Evolutionary conservation across 2,113 vertebrate species (phyloP).

Genomic region (Macroglossus sobrinus): DNA sequence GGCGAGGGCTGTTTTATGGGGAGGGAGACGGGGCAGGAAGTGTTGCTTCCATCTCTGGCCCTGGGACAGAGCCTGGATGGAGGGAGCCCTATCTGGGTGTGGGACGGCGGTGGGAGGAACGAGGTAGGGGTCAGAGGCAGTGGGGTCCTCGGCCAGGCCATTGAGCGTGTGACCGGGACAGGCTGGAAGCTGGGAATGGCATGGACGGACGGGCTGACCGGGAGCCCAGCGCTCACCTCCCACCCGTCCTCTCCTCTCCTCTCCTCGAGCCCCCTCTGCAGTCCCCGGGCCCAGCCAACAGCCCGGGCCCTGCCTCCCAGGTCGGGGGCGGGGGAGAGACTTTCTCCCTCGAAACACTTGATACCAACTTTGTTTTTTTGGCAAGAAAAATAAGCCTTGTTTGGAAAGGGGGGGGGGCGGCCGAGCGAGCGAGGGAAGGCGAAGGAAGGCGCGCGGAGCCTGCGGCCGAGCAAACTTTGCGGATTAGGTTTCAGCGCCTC

Average conservation of each 20-base stretch:
- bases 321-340: conserved; percentile 42
- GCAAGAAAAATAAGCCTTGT: conserved; percentile 89
- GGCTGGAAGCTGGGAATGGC: neutral
- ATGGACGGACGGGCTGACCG: neutral
- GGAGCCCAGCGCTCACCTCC: conserved; percentile 48
- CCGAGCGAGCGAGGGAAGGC: conserved; percentile 34
- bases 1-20: conserved; percentile 74
- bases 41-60: conserved; percentile 80
- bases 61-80: conserved; percentile 49
- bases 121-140: neutral
- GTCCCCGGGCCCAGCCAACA: conserved; percentile 63
- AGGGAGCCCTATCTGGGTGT: neutral
- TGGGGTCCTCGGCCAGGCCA: neutral
- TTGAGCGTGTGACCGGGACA: neutral
- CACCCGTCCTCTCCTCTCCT: conserved; percentile 75
- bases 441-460: too few species aligned
- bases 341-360: conserved; percentile 74
- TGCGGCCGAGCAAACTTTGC: conserved; percentile 81
- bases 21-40: conserved; percentile 76
- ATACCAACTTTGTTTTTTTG: conserved; percentile 83
- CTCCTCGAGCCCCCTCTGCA: conserved; percentile 67
- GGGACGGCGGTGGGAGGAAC: neutral
- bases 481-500: conserved; percentile 92
- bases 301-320: conserved; percentile 63
- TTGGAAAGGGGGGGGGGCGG: conserved; percentile 64